Evolutionary conservation across 2,888 invertebrate genomes (phyloP).

Genomic region (Julus scandinavius): DNA sequence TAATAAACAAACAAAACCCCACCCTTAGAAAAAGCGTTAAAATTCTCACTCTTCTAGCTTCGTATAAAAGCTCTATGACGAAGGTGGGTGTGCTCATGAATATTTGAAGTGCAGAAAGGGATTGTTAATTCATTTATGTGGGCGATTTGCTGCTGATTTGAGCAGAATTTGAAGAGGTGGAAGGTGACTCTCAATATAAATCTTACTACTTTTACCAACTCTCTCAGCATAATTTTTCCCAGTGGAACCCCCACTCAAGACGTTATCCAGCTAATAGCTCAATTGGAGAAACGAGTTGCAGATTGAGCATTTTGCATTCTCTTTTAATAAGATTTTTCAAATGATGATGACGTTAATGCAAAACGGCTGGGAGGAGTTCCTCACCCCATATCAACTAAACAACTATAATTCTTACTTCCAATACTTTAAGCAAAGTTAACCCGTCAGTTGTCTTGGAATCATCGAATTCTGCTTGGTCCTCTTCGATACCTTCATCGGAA

Average conservation of each 20-base stretch:
- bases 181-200: slow-evolving; percentile 13
- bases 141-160: slow-evolving; percentile 42
- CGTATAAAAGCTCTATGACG: neutral
- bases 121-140: slow-evolving; percentile 7
- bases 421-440: slow-evolving; percentile 70
- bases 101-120: neutral
- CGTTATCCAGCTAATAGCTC: neutral
- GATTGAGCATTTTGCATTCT: neutral
- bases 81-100: neutral
- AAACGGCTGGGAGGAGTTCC: neutral
- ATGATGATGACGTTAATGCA: neutral
- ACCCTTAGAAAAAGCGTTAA: slow-evolving; percentile 36
- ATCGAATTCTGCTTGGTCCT: slow-evolving; percentile 73
- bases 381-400: slow-evolving; percentile 46
- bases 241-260: slow-evolving; percentile 7
- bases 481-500: slow-evolving; percentile 89
- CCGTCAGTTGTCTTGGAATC: slow-evolving; percentile 60
- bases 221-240: slow-evolving; percentile 21
- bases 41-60: neutral
- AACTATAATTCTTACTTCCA: slow-evolving; percentile 69
- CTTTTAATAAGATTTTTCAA: neutral
- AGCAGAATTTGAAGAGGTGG: slow-evolving; percentile 42
- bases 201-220: neutral
- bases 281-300: neutral
- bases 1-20: slow-evolving; percentile 35